Evolutionary conservation across 53 echinoderm and acorn worm species (phyloP).

Genomic region (Mesocentrotus franciscanus): DNA sequence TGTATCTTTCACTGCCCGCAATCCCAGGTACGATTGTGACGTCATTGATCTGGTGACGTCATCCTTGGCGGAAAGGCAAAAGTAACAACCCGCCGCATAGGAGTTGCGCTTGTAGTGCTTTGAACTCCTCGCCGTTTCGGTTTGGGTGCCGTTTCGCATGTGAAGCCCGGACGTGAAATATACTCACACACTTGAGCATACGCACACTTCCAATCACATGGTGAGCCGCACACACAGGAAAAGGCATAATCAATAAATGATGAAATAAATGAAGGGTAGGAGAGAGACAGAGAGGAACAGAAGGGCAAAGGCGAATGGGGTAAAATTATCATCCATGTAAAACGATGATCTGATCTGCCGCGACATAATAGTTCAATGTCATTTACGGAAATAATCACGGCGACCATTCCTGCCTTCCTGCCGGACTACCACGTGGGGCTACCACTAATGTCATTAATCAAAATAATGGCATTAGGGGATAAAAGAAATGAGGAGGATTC

Average conservation of each 20-base stretch:
- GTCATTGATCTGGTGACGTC: slow-evolving; percentile 48
- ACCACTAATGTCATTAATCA: slow-evolving; percentile 54
- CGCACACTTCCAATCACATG: slow-evolving; percentile 3
- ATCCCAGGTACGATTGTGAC: slow-evolving; percentile 60
- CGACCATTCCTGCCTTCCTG: neutral
- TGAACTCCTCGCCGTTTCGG: slow-evolving; percentile 31
- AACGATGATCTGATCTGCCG: slow-evolving; percentile 7
- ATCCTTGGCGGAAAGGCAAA: slow-evolving; percentile 38
- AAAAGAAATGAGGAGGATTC: slow-evolving; percentile 23
- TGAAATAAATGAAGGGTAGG: neutral
- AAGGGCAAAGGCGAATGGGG: neutral
- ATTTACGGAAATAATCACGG: slow-evolving; percentile 39
- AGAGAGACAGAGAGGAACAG: neutral
- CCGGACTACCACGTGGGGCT: slow-evolving; percentile 25
- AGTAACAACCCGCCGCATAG: neutral
- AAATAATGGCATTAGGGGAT: slow-evolving; percentile 60
- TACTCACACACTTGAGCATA: neutral
- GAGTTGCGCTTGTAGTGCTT: slow-evolving; percentile 32
- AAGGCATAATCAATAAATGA: slow-evolving; percentile 28
- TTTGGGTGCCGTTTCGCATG: neutral
- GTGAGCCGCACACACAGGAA: slow-evolving; percentile 33
- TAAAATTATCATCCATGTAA: neutral
- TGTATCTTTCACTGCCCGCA: slow-evolving; percentile 43
- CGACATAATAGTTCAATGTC: slow-evolving; percentile 58
- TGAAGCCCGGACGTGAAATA: neutral